A percentile compares a stretch with the other conserved stretches of the same genome.
These are phyloP conservation scores for Microctonus brassicae DNA, from an alignment of 2,888 invertebrate genomes.

Conservation along the genomic window DNA sequence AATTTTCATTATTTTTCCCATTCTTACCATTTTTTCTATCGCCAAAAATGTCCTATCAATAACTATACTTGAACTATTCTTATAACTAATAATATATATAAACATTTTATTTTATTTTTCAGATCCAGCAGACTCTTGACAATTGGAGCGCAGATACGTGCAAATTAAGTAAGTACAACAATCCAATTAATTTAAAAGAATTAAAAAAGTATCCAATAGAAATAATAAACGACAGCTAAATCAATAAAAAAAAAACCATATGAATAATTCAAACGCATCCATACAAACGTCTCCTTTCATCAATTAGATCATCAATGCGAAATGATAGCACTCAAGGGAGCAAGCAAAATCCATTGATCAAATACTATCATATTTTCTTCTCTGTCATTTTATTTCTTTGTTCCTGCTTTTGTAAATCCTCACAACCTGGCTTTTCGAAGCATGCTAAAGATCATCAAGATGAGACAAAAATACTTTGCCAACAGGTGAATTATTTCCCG, in stretches of 20 bases:
- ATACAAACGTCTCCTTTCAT: neutral
- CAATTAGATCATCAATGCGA: neutral
- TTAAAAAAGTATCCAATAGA: neutral
- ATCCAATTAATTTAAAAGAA: neutral
- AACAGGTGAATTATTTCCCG: conserved; percentile 74
- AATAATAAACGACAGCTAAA: neutral
- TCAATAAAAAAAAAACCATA: neutral
- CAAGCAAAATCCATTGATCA: too few species aligned
- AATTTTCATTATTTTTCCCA: too few species aligned
- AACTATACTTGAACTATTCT: neutral
- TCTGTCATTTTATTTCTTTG: neutral
- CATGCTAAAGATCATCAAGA: neutral
- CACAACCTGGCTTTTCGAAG: neutral
- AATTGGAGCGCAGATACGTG: conserved; percentile 63
- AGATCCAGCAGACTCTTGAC: conserved; percentile 61
- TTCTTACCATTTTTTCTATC: too few species aligned
- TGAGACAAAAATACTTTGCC: conserved; percentile 18
- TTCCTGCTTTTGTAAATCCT: neutral
- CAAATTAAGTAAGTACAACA: conserved; percentile 59
- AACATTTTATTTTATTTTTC: conserved; percentile 48
- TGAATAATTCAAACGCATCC: conserved; percentile 15
- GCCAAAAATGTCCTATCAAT: too few species aligned
- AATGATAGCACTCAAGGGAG: conserved; percentile 4
- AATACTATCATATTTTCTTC: neutral
- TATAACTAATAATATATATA: neutral